Evolutionary conservation across 2,888 invertebrate genomes (phyloP).

Genomic region (Proisotoma minuta): DNA sequence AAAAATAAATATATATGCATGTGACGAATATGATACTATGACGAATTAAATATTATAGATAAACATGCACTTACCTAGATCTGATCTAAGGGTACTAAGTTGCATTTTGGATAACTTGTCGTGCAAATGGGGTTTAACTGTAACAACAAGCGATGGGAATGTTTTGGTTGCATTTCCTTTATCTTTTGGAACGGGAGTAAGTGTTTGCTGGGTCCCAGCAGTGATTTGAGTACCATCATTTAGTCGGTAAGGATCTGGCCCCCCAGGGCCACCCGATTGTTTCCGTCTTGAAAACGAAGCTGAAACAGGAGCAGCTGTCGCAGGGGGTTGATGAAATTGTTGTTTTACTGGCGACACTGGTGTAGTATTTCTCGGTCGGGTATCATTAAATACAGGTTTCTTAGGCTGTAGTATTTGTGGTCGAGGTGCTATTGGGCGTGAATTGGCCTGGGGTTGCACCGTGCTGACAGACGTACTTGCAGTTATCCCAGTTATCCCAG

Average conservation of each 20-base stretch:
- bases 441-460: too few relatives aligned
- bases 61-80: constrained; percentile 52
- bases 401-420: too few relatives aligned
- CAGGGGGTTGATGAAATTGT: background rate
- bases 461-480: too few relatives aligned
- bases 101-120: constrained; percentile 55
- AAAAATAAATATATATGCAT: background rate
- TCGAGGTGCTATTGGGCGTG: too few relatives aligned
- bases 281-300: background rate
- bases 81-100: constrained; percentile 51
- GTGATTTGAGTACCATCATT: background rate
- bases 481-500: too few relatives aligned
- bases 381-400: too few relatives aligned
- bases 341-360: too few relatives aligned
- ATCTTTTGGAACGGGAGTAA: constrained; percentile 8
- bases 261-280: too few relatives aligned
- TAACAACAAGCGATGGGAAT: constrained; percentile 78
- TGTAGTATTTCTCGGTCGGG: too few relatives aligned
- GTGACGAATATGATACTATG: background rate
- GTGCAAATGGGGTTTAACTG: constrained; percentile 72
- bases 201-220: background rate
- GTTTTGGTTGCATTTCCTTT: constrained; percentile 60
- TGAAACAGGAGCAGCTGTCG: background rate
- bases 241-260: background rate
- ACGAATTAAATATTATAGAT: background rate